Evolutionary conservation across 2,888 invertebrate species (phyloP).

Genomic region (Drosophila yooni): DNA sequence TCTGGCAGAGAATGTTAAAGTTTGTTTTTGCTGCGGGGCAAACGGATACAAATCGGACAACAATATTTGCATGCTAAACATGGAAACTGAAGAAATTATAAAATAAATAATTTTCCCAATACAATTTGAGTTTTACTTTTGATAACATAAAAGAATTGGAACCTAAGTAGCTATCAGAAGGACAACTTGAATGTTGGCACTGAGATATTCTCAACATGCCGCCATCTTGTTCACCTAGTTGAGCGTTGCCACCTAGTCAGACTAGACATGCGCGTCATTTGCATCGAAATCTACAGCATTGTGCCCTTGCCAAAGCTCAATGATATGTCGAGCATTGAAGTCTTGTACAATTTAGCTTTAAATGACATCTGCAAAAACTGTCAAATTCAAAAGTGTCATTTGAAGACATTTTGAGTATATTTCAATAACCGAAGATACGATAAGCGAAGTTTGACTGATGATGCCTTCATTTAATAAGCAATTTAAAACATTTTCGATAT

Average conservation of each 20-base stretch:
- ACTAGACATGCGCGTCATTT: neutral
- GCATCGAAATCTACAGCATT: neutral
- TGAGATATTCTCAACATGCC: neutral
- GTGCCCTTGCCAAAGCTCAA: constrained; percentile 4
- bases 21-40: constrained; percentile 22
- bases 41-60: constrained; percentile 20
- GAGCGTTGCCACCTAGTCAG: constrained; percentile 25
- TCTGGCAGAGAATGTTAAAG: constrained; percentile 39
- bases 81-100: constrained; percentile 25
- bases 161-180: neutral
- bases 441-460: neutral
- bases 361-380: neutral
- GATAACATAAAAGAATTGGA: neutral
- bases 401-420: neutral
- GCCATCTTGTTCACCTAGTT: neutral
- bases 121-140: neutral
- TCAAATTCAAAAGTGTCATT: neutral
- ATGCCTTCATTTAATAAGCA: neutral
- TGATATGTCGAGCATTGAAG: constrained; percentile 5
- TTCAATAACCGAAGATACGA: neutral
- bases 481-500: neutral
- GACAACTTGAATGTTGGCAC: neutral
- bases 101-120: constrained; percentile 46
- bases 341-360: constrained; percentile 4
- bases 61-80: constrained; percentile 25